Percentiles rank a stretch among this genome's conserved stretches.
phyloP scores from a whole-genome alignment of 2,797 vertebrate species.

The Tapera naevia region DNA sequence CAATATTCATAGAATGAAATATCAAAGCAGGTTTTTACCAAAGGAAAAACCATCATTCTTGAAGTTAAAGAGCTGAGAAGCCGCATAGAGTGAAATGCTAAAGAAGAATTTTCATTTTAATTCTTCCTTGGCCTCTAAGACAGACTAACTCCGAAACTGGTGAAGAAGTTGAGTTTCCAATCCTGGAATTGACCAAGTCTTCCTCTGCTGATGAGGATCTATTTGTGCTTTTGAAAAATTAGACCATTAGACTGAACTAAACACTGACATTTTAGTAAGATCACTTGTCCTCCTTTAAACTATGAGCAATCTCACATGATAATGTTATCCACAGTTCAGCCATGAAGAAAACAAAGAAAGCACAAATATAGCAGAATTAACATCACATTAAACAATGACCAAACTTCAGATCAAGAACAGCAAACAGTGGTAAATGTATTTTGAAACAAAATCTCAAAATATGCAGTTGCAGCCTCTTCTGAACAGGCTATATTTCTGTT shows the following conservation, averaged over 20 bases:
- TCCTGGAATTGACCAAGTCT: background rate
- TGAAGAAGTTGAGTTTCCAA: background rate
- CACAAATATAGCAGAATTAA: background rate
- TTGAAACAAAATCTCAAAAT: background rate
- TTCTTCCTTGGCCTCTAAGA: background rate
- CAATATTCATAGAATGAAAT: background rate
- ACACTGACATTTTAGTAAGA: background rate
- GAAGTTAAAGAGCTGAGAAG: background rate
- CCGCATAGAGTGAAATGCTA: background rate
- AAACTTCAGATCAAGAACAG: background rate
- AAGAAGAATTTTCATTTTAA: background rate
- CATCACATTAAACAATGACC: background rate
- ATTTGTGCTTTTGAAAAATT: background rate
- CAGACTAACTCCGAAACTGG: background rate
- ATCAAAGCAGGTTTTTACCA: background rate
- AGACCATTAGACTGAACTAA: background rate
- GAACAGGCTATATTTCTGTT: background rate
- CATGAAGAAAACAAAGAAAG: background rate
- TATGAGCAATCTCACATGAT: background rate
- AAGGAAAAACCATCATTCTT: background rate
- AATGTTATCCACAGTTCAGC: background rate
- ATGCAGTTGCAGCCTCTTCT: background rate
- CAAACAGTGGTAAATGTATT: accelerated
- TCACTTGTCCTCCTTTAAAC: too few species aligned
- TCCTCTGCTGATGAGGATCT: background rate